Evolutionary conservation across 2,113 vertebrate species (phyloP).

Genomic region (Plecotus auritus): DNA sequence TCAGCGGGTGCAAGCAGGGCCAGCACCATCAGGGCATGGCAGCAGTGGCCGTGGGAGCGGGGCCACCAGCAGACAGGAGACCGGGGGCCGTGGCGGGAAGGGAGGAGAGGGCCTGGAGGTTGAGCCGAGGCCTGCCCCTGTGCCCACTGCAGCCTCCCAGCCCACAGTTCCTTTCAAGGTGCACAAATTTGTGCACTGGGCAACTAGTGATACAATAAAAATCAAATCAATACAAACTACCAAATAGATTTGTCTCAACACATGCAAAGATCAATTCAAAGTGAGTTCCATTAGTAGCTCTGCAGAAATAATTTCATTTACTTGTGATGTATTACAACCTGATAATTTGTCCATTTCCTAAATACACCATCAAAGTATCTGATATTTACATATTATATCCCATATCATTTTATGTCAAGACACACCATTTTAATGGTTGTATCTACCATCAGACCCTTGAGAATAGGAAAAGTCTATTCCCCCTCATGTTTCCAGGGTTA

Average conservation of each 20-base stretch:
- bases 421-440: neutral
- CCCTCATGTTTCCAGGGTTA: neutral
- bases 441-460: neutral
- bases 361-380: neutral
- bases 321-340: neutral
- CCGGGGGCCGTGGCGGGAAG: no score
- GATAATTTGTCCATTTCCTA: neutral
- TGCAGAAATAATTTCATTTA: neutral
- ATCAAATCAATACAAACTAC: neutral
- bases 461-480: neutral
- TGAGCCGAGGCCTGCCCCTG: no score
- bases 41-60: no score
- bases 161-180: no score
- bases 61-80: no score
- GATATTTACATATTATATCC: neutral
- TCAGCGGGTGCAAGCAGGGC: no score
- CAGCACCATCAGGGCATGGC: no score
- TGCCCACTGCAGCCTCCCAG: no score
- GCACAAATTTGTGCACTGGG: no score
- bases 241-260: neutral
- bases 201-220: neutral
- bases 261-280: conserved; percentile 6
- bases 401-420: neutral
- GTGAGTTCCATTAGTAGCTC: neutral
- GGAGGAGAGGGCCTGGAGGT: no score